Conservation (phyloP, 2,888 invertebrate genomes). For the Maniola hyperantus region DNA sequence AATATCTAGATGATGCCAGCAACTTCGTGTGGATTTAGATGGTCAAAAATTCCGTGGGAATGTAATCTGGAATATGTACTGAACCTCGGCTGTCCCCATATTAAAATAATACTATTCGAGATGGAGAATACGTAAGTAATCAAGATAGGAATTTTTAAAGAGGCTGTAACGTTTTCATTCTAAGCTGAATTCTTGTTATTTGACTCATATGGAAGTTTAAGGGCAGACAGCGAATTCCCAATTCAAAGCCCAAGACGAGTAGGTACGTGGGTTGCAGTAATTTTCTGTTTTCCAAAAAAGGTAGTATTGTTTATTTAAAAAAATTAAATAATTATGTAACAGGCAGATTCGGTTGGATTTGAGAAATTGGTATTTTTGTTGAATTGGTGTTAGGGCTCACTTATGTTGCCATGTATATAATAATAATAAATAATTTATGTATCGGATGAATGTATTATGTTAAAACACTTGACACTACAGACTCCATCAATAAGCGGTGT, state of each 20-base stretch:
- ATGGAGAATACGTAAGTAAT: conserved; percentile 5
- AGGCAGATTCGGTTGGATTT: too few relatives aligned
- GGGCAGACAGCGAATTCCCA: conserved; percentile 54
- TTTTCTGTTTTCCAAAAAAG: background rate
- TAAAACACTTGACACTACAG: too few relatives aligned
- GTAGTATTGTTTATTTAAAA: conserved; percentile 5
- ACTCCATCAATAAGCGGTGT: too few relatives aligned
- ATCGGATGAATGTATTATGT: too few relatives aligned
- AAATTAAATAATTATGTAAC: too few relatives aligned
- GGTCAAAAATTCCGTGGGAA: too few relatives aligned
- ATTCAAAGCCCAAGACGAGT: conserved; percentile 38
- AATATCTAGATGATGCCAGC: too few relatives aligned
- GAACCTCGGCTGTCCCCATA: background rate
- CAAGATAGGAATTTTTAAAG: conserved; percentile 21
- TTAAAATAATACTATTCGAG: conserved; percentile 4
- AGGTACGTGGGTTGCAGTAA: background rate
- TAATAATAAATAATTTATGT: too few relatives aligned
- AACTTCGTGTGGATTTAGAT: too few relatives aligned
- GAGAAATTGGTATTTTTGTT: too few relatives aligned
- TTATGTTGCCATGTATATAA: too few relatives aligned
- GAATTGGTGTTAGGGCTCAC: too few relatives aligned
- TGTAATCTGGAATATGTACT: background rate
- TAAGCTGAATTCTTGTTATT: conserved; percentile 37
- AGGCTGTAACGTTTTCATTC: conserved; percentile 31
- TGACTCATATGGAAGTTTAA: conserved; percentile 50